phyloP scores from a whole-genome alignment of 2,888 invertebrate species.

The Mythimna vitellina region DNA sequence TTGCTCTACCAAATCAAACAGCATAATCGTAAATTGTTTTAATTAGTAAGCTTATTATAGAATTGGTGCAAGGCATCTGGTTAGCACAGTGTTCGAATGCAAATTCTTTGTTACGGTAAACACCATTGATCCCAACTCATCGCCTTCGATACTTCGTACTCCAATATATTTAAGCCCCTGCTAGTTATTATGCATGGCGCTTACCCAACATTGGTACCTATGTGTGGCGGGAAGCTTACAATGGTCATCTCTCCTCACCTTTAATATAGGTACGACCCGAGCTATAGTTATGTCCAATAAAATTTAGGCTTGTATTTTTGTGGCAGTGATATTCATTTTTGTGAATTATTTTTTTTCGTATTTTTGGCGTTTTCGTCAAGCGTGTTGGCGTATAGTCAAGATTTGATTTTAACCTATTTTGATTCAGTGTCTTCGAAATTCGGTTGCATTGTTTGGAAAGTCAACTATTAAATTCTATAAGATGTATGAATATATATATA shows the following conservation, averaged over 20 bases:
- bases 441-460: too few relatives aligned
- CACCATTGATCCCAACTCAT: background rate
- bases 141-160: background rate
- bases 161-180: constrained; percentile 16
- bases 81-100: background rate
- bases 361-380: background rate
- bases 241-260: constrained; percentile 44
- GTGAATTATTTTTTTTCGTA: background rate
- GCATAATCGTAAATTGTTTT: background rate
- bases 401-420: background rate
- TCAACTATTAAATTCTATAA: too few relatives aligned
- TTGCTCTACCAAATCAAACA: background rate
- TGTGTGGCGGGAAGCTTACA: constrained; percentile 31
- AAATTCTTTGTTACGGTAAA: background rate
- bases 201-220: constrained; percentile 7
- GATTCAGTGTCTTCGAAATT: background rate
- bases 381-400: too few relatives aligned
- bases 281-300: constrained; percentile 38
- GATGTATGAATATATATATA: too few relatives aligned
- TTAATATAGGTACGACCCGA: constrained; percentile 37
- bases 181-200: constrained; percentile 52
- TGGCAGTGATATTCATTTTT: constrained; percentile 27
- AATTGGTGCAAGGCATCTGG: background rate
- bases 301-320: constrained; percentile 31
- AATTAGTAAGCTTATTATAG: background rate